Evolutionary conservation across 2,888 invertebrate genomes (phyloP).

Genomic region (Gerosis bhagava): DNA sequence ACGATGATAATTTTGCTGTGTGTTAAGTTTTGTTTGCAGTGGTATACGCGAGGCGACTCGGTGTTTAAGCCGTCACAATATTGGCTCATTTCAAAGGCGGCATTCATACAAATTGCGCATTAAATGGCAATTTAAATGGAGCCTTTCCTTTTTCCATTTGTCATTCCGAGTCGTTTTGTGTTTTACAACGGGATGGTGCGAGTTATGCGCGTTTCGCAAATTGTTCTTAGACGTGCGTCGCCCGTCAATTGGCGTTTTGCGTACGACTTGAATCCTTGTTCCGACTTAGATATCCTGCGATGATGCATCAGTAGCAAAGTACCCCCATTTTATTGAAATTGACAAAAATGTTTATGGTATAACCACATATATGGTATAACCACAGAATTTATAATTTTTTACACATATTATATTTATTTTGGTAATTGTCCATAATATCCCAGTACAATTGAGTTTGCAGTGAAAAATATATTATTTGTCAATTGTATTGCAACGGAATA

Average conservation of each 20-base stretch:
- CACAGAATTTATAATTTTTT: no score
- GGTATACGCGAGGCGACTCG: constrained; percentile 59
- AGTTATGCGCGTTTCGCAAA: constrained; percentile 64
- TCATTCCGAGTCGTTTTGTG: constrained; percentile 60
- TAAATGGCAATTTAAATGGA: constrained; percentile 57
- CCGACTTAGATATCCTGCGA: constrained; percentile 15
- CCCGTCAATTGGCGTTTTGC: constrained; percentile 29
- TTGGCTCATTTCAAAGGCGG: constrained; percentile 60
- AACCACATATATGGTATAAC: no score
- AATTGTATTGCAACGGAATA: no score
- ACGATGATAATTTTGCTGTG: constrained; percentile 13
- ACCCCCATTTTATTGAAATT: no score
- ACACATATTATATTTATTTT: no score
- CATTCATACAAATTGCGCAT: constrained; percentile 69
- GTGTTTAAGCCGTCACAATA: constrained; percentile 51
- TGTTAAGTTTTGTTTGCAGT: constrained; percentile 37
- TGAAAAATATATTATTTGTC: no score
- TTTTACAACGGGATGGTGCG: constrained; percentile 67
- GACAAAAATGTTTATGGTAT: no score
- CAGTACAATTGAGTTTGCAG: no score
- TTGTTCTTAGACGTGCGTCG: constrained; percentile 57
- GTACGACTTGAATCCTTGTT: constrained; percentile 1
- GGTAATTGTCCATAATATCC: no score
- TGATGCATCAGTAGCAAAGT: no score
- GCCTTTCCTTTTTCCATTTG: constrained; percentile 74